Base-by-base conservation (phyloP, 1,140 invertebrate genomes). In the Copidosoma floridanum region DNA sequence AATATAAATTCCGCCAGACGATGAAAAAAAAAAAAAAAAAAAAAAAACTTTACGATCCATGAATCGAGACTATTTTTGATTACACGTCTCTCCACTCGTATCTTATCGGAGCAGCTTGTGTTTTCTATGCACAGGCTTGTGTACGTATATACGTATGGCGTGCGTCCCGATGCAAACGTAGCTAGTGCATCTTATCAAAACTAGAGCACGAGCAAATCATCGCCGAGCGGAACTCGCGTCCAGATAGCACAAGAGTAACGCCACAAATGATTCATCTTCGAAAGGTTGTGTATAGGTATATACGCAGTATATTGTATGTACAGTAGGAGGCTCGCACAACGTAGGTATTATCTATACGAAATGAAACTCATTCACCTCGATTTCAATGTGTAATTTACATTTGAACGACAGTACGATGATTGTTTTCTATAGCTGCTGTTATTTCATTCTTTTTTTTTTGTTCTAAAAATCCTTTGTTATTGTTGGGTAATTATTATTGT, bases 191-290 rank as follows among this genome's bases (percentile, higher is more conserved):
- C 41, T 60, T 47, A 60, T 60, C 57, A 60, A 53, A 53, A 53
- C 50, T 60, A 24, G 50, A 60, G 18, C 50, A 11, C 50, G 41
- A 60, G 43, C 37, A 52, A 44, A 59, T 52, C 38, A 52, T 52
- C 27, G 27, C 10, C 14, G 16, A 41, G 11, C 56, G 47, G 56
- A 58, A 58, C 48, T 41, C 38, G 27, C 38, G 26, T 46, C 48
- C 24, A 59, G 57, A 59, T 59, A 52, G 48, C 12, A 21, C 32
- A 26, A 53, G 26, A 53, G 24, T 23, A 16, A n/a, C 11, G 40
- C 50, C 23, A 12, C 40, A 27, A 29, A 51, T 53, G 32, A 53
- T 37, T 59, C 48, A 53, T 52, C 48, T 44, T 32, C 18, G 21
- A 48, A 50, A 29, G 23, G 35, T n/a, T n/a, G n/a, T n/a, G n/a